These are phyloP conservation scores for Caenorhabditis japonica DNA, from an alignment of 2,888 invertebrate genomes.

Conservation along the genomic window DNA sequence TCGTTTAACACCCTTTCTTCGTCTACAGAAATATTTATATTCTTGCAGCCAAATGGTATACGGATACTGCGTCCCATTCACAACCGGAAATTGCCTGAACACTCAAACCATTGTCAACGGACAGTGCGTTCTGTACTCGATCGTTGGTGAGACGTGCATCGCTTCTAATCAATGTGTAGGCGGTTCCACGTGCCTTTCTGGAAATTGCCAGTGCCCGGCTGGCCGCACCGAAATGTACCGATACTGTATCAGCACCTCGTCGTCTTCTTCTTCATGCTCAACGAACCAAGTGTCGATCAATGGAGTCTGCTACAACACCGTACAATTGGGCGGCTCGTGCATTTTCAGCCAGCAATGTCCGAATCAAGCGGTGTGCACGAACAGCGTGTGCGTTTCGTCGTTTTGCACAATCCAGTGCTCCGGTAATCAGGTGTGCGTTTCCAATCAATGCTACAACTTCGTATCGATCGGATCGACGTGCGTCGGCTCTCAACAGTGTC, in stretches of 20 bases:
- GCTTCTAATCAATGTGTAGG: conserved; percentile 56
- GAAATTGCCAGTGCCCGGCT: conserved; percentile 40
- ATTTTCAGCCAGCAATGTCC: conserved; percentile 61
- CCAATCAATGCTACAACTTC: conserved; percentile 49
- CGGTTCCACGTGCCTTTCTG: conserved; percentile 43
- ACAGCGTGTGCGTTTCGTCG: conserved; percentile 38
- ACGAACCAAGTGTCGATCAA: conserved; percentile 45
- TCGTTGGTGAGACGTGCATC: conserved; percentile 53
- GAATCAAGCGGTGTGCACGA: conserved; percentile 44
- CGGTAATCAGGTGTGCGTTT: conserved; percentile 41
- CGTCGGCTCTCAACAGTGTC: conserved; percentile 48
- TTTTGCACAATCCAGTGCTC: conserved; percentile 30
- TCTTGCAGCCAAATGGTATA: conserved; percentile 51
- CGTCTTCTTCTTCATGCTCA: conserved; percentile 18
- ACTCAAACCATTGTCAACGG: conserved; percentile 51
- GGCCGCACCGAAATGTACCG: conserved; percentile 53
- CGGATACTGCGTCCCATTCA: conserved; percentile 55
- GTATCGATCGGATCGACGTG: conserved; percentile 42
- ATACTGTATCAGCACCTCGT: conserved; percentile 47
- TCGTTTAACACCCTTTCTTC: too few relatives aligned
- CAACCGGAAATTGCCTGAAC: conserved; percentile 33
- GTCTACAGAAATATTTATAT: too few relatives aligned
- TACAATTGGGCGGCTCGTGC: conserved; percentile 58
- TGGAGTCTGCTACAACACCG: conserved; percentile 54
- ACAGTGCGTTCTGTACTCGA: conserved; percentile 52